A percentile compares a stretch with the other conserved stretches of the same genome.
phyloP scores from a whole-genome alignment of 2,113 vertebrate genomes.

The Sisor rabdophorus region DNA sequence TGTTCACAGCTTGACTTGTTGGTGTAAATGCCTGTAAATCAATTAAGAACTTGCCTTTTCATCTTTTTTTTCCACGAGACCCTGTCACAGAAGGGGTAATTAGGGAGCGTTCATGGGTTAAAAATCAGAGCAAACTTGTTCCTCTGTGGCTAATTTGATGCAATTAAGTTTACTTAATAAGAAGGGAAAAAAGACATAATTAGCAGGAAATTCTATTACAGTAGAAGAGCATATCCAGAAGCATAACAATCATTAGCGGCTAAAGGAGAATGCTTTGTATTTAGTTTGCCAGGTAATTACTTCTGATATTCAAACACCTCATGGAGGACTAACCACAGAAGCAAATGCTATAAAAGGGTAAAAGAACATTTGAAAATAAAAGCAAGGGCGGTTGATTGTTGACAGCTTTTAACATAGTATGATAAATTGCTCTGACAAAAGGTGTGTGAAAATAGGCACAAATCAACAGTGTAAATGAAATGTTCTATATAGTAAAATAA shows the following conservation, averaged over 20 bases:
- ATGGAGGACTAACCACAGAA: slow-evolving; percentile 14
- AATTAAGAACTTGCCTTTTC: slow-evolving; percentile 46
- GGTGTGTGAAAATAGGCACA: neutral
- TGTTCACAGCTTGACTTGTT: slow-evolving; percentile 57
- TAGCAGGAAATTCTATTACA: slow-evolving; percentile 46
- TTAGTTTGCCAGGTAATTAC: slow-evolving; percentile 31
- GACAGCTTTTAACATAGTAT: slow-evolving; percentile 5
- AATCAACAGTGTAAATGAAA: neutral
- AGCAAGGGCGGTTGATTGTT: neutral
- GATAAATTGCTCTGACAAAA: neutral
- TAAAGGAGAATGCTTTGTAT: slow-evolving; percentile 19
- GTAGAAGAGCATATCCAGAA: slow-evolving; percentile 27
- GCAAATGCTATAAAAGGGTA: neutral
- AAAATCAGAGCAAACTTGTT: slow-evolving; percentile 43
- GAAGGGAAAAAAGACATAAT: slow-evolving; percentile 39
- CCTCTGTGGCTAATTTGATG: slow-evolving; percentile 38
- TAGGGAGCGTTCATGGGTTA: slow-evolving; percentile 27
- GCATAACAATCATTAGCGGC: slow-evolving; percentile 27
- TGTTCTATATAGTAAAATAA: neutral
- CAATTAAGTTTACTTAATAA: slow-evolving; percentile 41
- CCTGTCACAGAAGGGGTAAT: slow-evolving; percentile 33
- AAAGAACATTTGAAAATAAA: neutral
- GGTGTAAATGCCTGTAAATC: slow-evolving; percentile 58
- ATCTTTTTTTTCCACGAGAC: slow-evolving; percentile 28
- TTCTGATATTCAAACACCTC: slow-evolving; percentile 29